Evolutionary conservation across 2,113 vertebrate genomes (phyloP).

Genomic region (Mormyrus lacerda): DNA sequence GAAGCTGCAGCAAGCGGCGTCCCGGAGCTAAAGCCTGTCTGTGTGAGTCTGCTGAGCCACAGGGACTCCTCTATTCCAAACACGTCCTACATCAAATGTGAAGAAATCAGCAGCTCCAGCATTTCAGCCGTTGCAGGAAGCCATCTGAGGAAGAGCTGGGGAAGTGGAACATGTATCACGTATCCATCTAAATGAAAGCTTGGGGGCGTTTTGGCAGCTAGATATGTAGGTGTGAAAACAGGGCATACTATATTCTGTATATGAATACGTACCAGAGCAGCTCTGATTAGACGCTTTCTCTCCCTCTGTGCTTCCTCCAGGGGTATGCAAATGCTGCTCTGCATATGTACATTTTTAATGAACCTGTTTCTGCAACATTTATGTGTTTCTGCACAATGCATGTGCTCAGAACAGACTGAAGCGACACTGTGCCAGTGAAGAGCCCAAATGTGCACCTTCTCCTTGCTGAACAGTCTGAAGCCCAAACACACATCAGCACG

Average conservation of each 20-base stretch:
- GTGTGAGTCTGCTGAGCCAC: neutral
- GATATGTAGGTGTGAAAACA: neutral
- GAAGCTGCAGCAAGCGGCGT: neutral
- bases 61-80: neutral
- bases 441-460: neutral
- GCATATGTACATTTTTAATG: conserved; percentile 5
- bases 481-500: neutral
- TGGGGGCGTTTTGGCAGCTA: neutral
- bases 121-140: neutral
- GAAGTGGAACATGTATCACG: neutral
- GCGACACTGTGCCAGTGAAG: neutral
- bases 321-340: neutral
- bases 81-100: neutral
- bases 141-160: neutral
- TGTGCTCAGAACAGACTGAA: neutral
- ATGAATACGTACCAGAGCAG: neutral
- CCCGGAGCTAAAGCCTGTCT: neutral
- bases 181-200: neutral
- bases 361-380: neutral
- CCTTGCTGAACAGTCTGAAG: neutral
- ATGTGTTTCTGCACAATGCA: neutral
- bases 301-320: neutral
- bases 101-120: neutral
- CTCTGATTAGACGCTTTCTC: neutral
- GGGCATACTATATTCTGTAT: neutral